phyloP scores from a whole-genome alignment of 53 echinoderm and acorn worm genomes.

The Arbacia lixula region DNA sequence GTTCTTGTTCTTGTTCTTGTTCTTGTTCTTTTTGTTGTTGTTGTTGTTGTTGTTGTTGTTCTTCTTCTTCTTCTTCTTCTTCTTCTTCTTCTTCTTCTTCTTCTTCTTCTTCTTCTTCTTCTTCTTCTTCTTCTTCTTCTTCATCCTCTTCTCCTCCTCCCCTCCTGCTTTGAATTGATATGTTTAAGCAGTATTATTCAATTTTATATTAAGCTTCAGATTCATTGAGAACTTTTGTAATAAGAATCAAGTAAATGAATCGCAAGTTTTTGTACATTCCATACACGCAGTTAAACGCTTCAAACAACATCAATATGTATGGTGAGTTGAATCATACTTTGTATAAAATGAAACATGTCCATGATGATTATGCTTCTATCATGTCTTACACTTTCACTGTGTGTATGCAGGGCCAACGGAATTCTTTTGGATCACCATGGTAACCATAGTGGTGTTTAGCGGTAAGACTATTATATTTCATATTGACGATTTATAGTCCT shows the following conservation, averaged over 20 bases:
- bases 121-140: not conserved
- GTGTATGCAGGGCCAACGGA: slow-evolving; percentile 83
- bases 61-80: not conserved
- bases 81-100: not conserved
- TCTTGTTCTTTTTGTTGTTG: not conserved
- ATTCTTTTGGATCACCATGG: slow-evolving; percentile 92
- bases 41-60: not conserved
- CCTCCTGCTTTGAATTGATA: too few species aligned
- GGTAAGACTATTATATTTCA: slow-evolving; percentile 49
- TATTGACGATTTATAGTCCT: not conserved
- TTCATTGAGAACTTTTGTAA: too few species aligned
- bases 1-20: not conserved
- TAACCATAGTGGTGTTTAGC: slow-evolving; percentile 83
- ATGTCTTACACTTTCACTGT: too few species aligned
- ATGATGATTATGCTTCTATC: too few species aligned
- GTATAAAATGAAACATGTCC: too few species aligned
- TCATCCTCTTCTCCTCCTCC: not conserved
- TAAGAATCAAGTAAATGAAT: too few species aligned
- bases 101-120: not conserved
- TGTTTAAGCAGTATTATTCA: too few species aligned
- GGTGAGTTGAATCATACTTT: too few species aligned
- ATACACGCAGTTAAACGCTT: too few species aligned
- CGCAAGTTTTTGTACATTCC: too few species aligned
- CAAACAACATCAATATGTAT: too few species aligned
- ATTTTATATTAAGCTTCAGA: too few species aligned